Evolutionary conservation across 2,113 vertebrate genomes (phyloP), one percentile per base, ranked within the genome.

Genomic region (Microcebus jonahi): DNA sequence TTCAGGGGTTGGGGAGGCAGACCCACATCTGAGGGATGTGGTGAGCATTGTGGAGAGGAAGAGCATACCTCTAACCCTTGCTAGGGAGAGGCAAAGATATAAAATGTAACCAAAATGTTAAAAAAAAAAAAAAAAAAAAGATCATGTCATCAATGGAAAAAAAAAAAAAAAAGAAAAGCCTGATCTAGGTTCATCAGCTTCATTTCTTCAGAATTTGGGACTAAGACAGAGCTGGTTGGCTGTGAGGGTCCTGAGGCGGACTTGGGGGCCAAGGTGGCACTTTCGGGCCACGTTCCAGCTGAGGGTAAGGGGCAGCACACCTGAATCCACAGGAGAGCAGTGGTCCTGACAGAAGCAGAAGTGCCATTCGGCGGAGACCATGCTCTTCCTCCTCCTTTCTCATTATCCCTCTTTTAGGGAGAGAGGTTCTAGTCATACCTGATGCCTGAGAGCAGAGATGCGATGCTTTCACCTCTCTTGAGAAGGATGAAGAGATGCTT

Each of bases 361-460:
- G 34, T 6, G 5, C 21, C 0, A 0, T 27, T 42, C 4, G 9
- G 0, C 1, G 12, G n/a, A 42, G 39, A 20, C 1, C 0, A 0
- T 68, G 1, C 23, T 65, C n/a, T 48, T 15, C 48, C 4, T 15
- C 34, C 82, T 70, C 50, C 17, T 67, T 83, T 50, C 36, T 75
- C 36, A 4, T 45, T 3, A 14, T n/a, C 18, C 21, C 15, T 11
- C 1, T 48, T 57, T n/a, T 48, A 82, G 17, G 88, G 0, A 67
- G 63, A 70, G 42, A 42, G 39, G 57, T 18, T 76, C 55, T 59
- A 0, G 25, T 50, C 12, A 73, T 14, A 25, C 50, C 17, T 71
- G 3, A 23, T 11, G 23, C 20, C 63, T 0, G 34, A 36, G 34
- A 61, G 21, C 53, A 88, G 55, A 90, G 67, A 14, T 12, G 63